These are phyloP conservation scores for Drosophila aff. DNA, from an alignment of 1,140 invertebrate genomes.

Conservation along the genomic window DNA sequence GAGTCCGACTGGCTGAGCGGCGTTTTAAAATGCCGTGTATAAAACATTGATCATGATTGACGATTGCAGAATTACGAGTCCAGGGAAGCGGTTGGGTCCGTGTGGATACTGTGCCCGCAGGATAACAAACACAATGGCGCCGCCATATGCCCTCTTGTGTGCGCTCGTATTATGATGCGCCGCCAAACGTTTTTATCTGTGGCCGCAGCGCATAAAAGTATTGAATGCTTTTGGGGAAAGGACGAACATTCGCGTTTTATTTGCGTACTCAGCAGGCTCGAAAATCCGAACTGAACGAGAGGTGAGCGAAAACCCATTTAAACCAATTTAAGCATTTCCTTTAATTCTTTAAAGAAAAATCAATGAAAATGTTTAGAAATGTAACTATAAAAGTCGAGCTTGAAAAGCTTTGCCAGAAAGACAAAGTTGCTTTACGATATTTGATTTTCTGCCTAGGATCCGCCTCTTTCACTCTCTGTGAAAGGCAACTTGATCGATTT, in stretches of 20 bases:
- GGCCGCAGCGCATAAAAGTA: slow-evolving; percentile 54
- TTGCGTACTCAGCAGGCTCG: slow-evolving; percentile 3
- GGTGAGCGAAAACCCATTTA: not conserved
- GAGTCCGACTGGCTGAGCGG: slow-evolving; percentile 31
- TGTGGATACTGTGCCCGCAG: slow-evolving; percentile 45
- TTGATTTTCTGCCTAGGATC: slow-evolving; percentile 19
- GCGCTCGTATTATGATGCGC: slow-evolving; percentile 30
- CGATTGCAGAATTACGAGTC: slow-evolving; percentile 40
- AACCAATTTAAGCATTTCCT: not conserved
- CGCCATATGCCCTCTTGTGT: slow-evolving; percentile 22
- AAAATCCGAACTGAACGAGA: not conserved
- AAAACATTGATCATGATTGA: slow-evolving; percentile 77
- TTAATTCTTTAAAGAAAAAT: not conserved
- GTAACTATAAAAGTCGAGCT: not conserved
- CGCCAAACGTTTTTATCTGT: slow-evolving; percentile 44
- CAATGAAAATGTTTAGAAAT: not conserved
- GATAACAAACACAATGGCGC: slow-evolving; percentile 41
- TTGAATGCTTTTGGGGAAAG: slow-evolving; percentile 33
- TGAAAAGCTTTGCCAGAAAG: not conserved
- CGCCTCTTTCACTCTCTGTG: not conserved
- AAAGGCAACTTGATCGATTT: slow-evolving; percentile 62
- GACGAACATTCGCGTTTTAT: slow-evolving; percentile 27
- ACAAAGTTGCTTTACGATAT: slow-evolving; percentile 11
- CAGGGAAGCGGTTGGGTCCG: not conserved
- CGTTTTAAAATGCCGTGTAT: slow-evolving; percentile 63